phyloP scores from a whole-genome alignment of 2,888 invertebrate genomes.

The Abscondita cerata region DNA sequence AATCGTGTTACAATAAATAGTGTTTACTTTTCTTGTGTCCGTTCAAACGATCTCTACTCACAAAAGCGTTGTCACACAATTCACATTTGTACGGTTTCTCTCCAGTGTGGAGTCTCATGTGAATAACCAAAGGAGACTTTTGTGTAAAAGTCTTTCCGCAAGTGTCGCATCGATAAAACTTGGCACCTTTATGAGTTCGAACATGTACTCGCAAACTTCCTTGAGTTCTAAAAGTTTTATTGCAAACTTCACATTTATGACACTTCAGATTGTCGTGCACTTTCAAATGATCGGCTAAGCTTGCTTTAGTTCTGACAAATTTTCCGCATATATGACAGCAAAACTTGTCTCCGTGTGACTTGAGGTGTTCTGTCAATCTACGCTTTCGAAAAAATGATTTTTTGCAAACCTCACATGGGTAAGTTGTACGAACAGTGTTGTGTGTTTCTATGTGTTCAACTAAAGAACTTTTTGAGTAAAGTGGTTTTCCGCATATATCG shows the following conservation, averaged over 20 bases:
- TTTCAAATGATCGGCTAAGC: slow-evolving; percentile 49
- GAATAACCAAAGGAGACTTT: slow-evolving; percentile 59
- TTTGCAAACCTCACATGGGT: slow-evolving; percentile 25
- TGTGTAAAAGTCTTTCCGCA: slow-evolving; percentile 62
- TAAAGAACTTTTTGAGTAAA: too few species aligned
- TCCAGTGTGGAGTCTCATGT: slow-evolving; percentile 62
- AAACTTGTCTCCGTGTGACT: slow-evolving; percentile 45
- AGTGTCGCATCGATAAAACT: slow-evolving; percentile 61
- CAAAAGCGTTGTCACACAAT: slow-evolving; percentile 46
- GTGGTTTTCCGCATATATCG: too few species aligned
- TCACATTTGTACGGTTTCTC: slow-evolving; percentile 63
- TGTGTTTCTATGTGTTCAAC: too few species aligned
- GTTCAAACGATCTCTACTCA: slow-evolving; percentile 35
- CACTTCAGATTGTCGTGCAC: slow-evolving; percentile 56
- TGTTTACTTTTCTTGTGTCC: background rate
- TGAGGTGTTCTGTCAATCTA: slow-evolving; percentile 47
- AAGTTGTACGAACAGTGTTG: too few species aligned
- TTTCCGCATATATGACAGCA: slow-evolving; percentile 52
- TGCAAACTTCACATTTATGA: slow-evolving; percentile 63
- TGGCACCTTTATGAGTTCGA: slow-evolving; percentile 63
- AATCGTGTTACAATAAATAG: too few species aligned
- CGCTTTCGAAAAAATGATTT: slow-evolving; percentile 29
- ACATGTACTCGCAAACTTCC: slow-evolving; percentile 62
- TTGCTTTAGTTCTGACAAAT: slow-evolving; percentile 49
- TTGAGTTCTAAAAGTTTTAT: slow-evolving; percentile 60